A percentile compares a stretch with the other conserved stretches of the same genome.
These are phyloP conservation scores for Bicyclus anynana DNA, from an alignment of 1,140 invertebrate genomes.

Conservation along the genomic window DNA sequence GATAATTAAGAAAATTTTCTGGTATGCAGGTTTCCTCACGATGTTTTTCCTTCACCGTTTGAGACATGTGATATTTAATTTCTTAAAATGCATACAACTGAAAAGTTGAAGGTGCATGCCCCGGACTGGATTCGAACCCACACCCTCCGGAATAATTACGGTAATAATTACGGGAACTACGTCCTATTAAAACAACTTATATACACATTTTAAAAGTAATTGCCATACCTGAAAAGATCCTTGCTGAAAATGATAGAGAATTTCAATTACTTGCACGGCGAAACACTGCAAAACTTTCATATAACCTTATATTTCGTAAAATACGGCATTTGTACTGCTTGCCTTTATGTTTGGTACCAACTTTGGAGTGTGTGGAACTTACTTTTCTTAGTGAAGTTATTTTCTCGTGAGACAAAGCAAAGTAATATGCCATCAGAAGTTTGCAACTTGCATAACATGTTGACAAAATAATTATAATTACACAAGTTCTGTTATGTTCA, in stretches of 20 bases:
- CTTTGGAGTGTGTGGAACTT: not conserved
- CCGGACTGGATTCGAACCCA: too few species aligned
- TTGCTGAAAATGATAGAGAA: not conserved
- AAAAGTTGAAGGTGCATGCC: too few species aligned
- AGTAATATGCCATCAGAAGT: not conserved
- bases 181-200: too few species aligned
- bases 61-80: too few species aligned
- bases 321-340: not conserved
- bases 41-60: too few species aligned
- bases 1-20: too few species aligned
- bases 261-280: constrained; percentile 1
- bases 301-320: constrained; percentile 3
- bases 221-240: not conserved
- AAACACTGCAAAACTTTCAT: not conserved
- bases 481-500: not conserved
- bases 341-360: not conserved
- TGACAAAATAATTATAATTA: not conserved
- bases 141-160: too few species aligned
- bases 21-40: too few species aligned
- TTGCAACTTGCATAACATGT: not conserved
- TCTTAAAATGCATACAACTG: too few species aligned
- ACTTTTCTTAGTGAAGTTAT: not conserved
- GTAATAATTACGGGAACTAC: too few species aligned
- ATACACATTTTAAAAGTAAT: too few species aligned
- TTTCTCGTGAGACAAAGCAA: not conserved